phyloP scores from a whole-genome alignment of 2,888 invertebrate species.

The Mechanitis mazaeus region DNA sequence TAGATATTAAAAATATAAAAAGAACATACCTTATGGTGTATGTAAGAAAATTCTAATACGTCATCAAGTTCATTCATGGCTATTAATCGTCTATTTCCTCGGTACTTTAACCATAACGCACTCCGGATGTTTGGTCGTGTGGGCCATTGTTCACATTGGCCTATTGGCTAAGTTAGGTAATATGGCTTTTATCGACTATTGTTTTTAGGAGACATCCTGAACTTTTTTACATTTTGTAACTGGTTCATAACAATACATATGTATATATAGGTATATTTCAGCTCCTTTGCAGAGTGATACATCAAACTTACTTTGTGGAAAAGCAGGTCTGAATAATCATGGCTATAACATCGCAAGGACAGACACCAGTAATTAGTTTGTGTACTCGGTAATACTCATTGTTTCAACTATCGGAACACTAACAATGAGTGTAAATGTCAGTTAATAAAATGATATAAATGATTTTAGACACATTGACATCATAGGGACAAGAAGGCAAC shows the following conservation, averaged over 20 bases:
- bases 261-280: too few relatives aligned
- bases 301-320: neutral
- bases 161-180: slow-evolving; percentile 31
- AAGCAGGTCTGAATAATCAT: neutral
- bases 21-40: neutral
- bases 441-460: slow-evolving; percentile 38
- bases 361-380: slow-evolving; percentile 28
- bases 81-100: slow-evolving; percentile 50
- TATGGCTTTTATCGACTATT: slow-evolving; percentile 13
- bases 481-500: too few relatives aligned
- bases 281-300: neutral
- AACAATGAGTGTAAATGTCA: slow-evolving; percentile 45
- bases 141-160: slow-evolving; percentile 56
- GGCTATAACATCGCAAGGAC: slow-evolving; percentile 16
- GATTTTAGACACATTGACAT: too few relatives aligned
- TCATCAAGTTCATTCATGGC: slow-evolving; percentile 48
- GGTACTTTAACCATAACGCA: slow-evolving; percentile 56
- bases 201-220: slow-evolving; percentile 10
- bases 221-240: too few relatives aligned
- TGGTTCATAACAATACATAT: too few relatives aligned
- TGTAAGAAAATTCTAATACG: slow-evolving; percentile 32
- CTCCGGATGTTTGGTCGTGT: slow-evolving; percentile 67
- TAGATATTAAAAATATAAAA: too few relatives aligned
- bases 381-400: slow-evolving; percentile 28
- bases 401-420: slow-evolving; percentile 33